Evolutionary conservation across 2,888 invertebrate species (phyloP).

Genomic region (Patella depressa): DNA sequence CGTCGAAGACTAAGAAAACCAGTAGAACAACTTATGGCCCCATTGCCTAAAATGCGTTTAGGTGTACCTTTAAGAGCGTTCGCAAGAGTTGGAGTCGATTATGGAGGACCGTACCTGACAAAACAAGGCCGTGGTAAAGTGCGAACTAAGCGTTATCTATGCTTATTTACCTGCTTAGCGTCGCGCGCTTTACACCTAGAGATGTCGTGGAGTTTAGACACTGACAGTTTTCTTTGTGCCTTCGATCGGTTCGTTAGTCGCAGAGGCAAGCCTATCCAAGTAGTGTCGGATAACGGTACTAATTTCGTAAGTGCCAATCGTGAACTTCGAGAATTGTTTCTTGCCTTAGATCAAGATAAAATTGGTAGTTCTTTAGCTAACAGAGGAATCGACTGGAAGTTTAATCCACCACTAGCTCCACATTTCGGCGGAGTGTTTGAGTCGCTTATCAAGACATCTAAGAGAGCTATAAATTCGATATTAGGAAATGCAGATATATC

Average conservation of each 20-base stretch:
- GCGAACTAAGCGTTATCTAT: conserved; percentile 32
- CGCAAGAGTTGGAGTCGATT: conserved; percentile 24
- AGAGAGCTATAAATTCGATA: conserved; percentile 37
- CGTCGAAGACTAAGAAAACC: conserved; percentile 10
- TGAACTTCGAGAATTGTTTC: conserved; percentile 21
- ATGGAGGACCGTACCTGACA: conserved; percentile 29
- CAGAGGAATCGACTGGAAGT: conserved; percentile 29
- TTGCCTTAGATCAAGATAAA: conserved; percentile 24
- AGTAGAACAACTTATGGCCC: conserved; percentile 26
- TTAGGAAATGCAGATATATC: conserved; percentile 19
- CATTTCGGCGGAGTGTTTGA: conserved; percentile 42
- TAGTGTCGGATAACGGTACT: conserved; percentile 23
- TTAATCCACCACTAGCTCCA: conserved; percentile 41
- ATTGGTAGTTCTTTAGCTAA: conserved; percentile 21
- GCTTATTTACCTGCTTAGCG: conserved; percentile 31
- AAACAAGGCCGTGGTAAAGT: conserved; percentile 26
- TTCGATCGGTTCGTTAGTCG: conserved; percentile 19
- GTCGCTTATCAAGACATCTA: conserved; percentile 36
- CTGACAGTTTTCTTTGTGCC: conserved; percentile 23
- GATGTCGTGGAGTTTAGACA: conserved; percentile 8
- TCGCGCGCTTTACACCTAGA: conserved; percentile 28
- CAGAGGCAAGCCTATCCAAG: conserved; percentile 23
- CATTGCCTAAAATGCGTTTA: conserved; percentile 26
- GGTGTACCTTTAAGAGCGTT: conserved; percentile 24
- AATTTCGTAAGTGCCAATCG: conserved; percentile 21